A percentile compares a stretch with the other conserved stretches of the same genome.
Conservation (phyloP, 2,797 vertebrate genomes). For the Limnodromus scolopaceus region DNA sequence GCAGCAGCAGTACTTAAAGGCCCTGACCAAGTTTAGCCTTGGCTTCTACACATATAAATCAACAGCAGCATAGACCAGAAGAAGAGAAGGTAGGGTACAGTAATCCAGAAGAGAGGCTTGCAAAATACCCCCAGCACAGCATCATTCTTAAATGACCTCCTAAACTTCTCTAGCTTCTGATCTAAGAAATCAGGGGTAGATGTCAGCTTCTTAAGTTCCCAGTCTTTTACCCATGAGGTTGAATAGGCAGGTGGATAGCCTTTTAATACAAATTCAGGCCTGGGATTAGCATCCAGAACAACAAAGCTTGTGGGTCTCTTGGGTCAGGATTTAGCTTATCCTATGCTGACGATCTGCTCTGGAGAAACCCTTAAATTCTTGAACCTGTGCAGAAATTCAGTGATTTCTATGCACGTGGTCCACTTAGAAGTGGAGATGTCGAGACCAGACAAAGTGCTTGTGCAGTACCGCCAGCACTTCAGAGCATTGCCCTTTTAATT, state of each 20-base stretch:
- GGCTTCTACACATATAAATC: not conserved
- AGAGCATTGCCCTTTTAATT: not conserved
- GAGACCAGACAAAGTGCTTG: accelerated
- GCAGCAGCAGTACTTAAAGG: not conserved
- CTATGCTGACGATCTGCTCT: not conserved
- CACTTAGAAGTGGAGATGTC: not conserved
- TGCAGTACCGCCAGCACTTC: not conserved
- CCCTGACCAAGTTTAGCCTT: not conserved
- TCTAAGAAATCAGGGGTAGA: not conserved
- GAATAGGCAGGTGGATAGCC: not conserved
- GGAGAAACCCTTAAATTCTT: not conserved
- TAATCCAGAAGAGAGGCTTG: not conserved
- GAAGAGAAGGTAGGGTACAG: not conserved
- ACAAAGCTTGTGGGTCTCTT: not conserved
- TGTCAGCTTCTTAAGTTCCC: not conserved
- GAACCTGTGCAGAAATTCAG: not conserved
- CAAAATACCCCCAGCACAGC: not conserved
- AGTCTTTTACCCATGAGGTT: not conserved
- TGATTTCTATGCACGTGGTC: not conserved
- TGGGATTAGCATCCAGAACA: not conserved
- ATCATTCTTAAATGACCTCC: not conserved
- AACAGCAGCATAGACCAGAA: not conserved
- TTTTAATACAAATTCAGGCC: not conserved
- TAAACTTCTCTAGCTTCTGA: not conserved
- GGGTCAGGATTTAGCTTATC: not conserved